Conservation (phyloP, 1,140 invertebrate species). For the Oryzaephilus surinamensis region DNA sequence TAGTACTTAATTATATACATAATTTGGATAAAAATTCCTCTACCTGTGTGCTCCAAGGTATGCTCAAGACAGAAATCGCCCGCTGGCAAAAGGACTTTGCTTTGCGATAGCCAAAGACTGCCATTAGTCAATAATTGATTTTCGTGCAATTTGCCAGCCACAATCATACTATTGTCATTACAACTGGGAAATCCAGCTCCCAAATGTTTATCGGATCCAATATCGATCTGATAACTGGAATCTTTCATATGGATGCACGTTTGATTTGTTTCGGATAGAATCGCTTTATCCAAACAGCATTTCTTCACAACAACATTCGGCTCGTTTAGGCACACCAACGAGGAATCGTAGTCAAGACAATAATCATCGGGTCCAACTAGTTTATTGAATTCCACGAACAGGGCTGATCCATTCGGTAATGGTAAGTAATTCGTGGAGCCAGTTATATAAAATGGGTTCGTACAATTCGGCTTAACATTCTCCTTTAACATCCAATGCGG, state of each 20-base stretch:
- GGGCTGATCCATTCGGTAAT: constrained; percentile 21
- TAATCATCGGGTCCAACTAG: constrained; percentile 21
- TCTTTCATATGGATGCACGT: constrained; percentile 23
- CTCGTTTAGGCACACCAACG: constrained; percentile 18
- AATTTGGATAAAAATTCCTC: constrained; percentile 7
- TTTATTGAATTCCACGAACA: constrained; percentile 18
- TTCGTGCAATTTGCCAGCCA: constrained; percentile 35
- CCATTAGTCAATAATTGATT: constrained; percentile 40
- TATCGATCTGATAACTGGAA: constrained; percentile 13
- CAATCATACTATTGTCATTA: constrained; percentile 21
- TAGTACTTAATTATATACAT: neutral
- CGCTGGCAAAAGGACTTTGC: constrained; percentile 34
- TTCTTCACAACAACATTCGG: constrained; percentile 35
- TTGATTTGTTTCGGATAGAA: constrained; percentile 44
- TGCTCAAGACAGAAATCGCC: constrained; percentile 53
- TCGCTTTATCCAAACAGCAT: constrained; percentile 46
- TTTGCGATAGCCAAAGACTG: constrained; percentile 31
- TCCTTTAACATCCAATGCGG: constrained; percentile 23
- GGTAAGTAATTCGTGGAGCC: constrained; percentile 16
- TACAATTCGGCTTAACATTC: constrained; percentile 15
- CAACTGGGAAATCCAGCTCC: constrained; percentile 45
- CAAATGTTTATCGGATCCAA: constrained; percentile 21
- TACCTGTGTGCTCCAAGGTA: constrained; percentile 40
- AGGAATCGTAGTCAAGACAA: constrained; percentile 25
- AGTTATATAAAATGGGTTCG: too few species aligned